phyloP scores from a whole-genome alignment of 2,888 invertebrate species.

The Drosophila hawaiiensis region DNA sequence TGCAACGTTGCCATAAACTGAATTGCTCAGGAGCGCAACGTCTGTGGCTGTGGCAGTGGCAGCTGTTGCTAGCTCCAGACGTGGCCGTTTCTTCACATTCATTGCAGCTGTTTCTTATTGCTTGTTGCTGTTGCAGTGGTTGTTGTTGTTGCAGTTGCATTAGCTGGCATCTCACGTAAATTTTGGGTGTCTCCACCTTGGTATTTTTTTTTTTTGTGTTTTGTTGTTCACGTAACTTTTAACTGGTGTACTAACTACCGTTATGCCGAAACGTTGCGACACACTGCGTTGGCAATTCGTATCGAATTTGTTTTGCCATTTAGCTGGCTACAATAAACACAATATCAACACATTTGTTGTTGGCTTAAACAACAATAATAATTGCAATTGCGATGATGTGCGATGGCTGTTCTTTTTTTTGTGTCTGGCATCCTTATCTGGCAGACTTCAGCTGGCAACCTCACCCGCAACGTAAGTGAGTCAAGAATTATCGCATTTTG shows the following conservation, averaged over 20 bases:
- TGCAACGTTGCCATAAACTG: constrained; percentile 24
- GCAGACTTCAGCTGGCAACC: constrained; percentile 52
- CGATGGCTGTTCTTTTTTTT: constrained; percentile 43
- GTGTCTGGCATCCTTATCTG: constrained; percentile 59
- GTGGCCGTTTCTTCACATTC: constrained; percentile 71
- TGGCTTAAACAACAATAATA: constrained; percentile 40
- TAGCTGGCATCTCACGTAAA: constrained; percentile 39
- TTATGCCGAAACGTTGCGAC: constrained; percentile 29
- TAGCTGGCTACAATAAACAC: constrained; percentile 21
- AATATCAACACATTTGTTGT: constrained; percentile 45
- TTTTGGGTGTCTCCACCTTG: constrained; percentile 28
- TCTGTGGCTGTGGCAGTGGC: constrained; percentile 45
- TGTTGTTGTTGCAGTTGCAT: constrained; percentile 25
- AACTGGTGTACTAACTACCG: constrained; percentile 48
- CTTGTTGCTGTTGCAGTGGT: constrained; percentile 7
- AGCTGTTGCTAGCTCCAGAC: constrained; percentile 65
- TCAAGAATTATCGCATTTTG: constrained; percentile 42
- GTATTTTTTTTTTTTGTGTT: constrained; percentile 2
- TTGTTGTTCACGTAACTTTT: constrained; percentile 62
- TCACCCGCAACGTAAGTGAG: constrained; percentile 44
- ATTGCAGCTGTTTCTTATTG: constrained; percentile 50
- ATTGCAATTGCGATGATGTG: constrained; percentile 52
- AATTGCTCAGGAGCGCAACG: constrained; percentile 22
- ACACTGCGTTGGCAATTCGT: constrained; percentile 40
- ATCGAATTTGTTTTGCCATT: constrained; percentile 47